Evolutionary conservation across 2,113 vertebrate species (phyloP), one percentile per base, ranked within the genome.

Genomic region (Hippocampus comes): DNA sequence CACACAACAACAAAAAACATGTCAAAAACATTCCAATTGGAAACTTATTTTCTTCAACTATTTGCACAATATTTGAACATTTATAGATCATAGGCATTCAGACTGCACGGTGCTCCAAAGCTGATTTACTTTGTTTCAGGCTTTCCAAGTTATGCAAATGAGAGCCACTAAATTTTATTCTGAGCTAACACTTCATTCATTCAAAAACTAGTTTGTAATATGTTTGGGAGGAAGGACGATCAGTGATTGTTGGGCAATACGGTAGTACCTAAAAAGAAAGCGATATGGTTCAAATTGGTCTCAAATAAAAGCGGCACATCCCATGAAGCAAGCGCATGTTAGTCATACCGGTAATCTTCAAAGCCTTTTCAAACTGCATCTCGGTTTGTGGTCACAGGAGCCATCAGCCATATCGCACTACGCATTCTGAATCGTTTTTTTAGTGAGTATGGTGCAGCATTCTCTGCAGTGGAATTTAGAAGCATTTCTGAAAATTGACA

Each of bases 71-170:
- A 63, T 78, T 81, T 78, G 59, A 78, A 65, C 69, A 75, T 67
- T 73, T 71, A 64, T 9, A 7, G 51, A 77, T 76, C 68, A 74
- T 86, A 5, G 55, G 67, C 63, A 71, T 78, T 78, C 48, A 56
- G 43, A 73, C 20, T 70, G 38, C 18, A 34, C 57, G 25, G 53
- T 30, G 78, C 67, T 72, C 66, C 4, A 20, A 73, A 77, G 78
- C 9, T n/a, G 21, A n/a, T 64, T 42, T 21, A n/a, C 38, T 42
- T 64, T 64, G 63, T 38, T 64, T 64, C 38, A 23, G 63, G 42
- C 51, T 75, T 81, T 71, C 66, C 41, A 70, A 71, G 81, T 73
- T 49, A 77, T 77, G 72, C 34, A 70, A 75, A 72, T 82, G 48
- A 63, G 70, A 76, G 63, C 55, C 64, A 70, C 59, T 74, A 55